Base-by-base conservation (phyloP, 2,113 vertebrate species). In the Xiphorhynchus elegans region DNA sequence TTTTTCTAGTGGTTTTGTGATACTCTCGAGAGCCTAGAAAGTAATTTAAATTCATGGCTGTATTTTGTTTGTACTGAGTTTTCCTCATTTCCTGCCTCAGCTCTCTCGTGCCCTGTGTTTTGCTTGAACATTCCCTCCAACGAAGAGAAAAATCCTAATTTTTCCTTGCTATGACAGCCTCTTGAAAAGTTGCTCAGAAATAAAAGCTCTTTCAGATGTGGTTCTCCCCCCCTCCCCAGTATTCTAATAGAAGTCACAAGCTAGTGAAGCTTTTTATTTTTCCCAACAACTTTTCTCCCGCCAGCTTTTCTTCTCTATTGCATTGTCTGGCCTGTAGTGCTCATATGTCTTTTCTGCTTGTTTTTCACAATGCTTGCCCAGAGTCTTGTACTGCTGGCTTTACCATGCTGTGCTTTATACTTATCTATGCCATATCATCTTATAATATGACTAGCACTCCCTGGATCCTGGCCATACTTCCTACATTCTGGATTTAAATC, bases 401-500 rank as follows among this genome's bases (percentile, higher is more conserved):
- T 95, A 73, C 83, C 47, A 11, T 75, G 89, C 91, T 95, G 68
- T 78, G 77, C 84, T 94, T 89, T 74, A 46, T 88, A 35, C 58
- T 95, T 90, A 88, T 50, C 90, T 93, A 7, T 89, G 84, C 28
- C 83, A 13, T 50, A 77, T 92, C 90, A n/a, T 79, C 75, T 84
- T 85, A 33, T 64, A 66, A 74, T 77, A 70, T 66, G 49, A 78
- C 72, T 87, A 92, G 89, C 0, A 1, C 11, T 90, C 52, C 39
- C 35, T 90, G 94, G 60, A 93, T 95, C 56, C 64, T 84, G 29
- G 64, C 84, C 73, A 72, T 70, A 40, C 60, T 63, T 70, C 42
- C 60, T 81, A 64, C 60, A n/a, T 81, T 87, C 64, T 90, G 52
- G 47, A 75, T 96, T 93, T 95, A 93, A 95, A 89, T 91, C 85